A percentile compares a stretch with the other conserved stretches of the same genome.
Evolutionary conservation across 1,140 invertebrate genomes (phyloP).

Genomic region (Aradophagus sp.): DNA sequence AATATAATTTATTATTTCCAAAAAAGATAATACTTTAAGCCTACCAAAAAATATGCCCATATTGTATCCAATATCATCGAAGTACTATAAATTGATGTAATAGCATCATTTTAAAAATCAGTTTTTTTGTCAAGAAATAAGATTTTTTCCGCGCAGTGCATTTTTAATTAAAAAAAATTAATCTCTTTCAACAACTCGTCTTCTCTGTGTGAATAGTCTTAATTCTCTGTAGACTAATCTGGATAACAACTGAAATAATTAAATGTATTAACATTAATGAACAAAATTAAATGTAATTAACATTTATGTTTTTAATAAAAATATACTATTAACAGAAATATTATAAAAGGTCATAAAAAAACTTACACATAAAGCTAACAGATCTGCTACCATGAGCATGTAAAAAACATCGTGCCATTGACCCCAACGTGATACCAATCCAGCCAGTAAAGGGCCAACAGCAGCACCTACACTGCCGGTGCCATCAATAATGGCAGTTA

Average conservation of each 20-base stretch:
- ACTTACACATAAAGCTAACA: conserved; percentile 84
- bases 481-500: conserved; percentile 97
- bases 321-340: conserved; percentile 9
- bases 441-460: conserved; percentile 91
- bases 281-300: no score
- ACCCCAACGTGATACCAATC: conserved; percentile 80
- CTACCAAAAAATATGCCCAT: no score
- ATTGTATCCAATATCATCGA: no score
- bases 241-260: conserved; percentile 64
- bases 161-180: no score
- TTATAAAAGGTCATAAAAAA: conserved; percentile 10
- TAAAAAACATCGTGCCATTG: conserved; percentile 94
- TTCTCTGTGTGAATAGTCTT: conserved; percentile 61
- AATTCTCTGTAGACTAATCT: conserved; percentile 69
- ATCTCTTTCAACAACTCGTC: conserved; percentile 60
- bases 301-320: no score
- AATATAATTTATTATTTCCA: no score
- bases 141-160: no score
- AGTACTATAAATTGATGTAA: no score
- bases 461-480: conserved; percentile 95
- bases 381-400: conserved; percentile 90
- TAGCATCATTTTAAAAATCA: no score
- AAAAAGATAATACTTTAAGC: no score
- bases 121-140: no score
- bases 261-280: no score